Percentiles rank a stretch among this genome's conserved stretches.
phyloP scores from a whole-genome alignment of 2,888 invertebrate species.

The Aphidius colemani region DNA sequence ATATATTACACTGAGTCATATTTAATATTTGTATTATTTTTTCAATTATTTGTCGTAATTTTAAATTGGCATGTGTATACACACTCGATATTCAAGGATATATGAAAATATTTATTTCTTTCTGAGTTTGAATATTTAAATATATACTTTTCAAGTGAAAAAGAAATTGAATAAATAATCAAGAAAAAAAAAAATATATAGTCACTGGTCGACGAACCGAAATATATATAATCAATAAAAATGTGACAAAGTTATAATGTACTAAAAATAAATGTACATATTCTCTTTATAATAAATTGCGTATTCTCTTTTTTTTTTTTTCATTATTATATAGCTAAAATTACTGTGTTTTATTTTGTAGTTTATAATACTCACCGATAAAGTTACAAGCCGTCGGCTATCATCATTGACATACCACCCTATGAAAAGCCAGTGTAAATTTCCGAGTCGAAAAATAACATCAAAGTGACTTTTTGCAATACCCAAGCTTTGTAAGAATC shows the following conservation, averaged over 20 bases:
- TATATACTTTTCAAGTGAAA: no score
- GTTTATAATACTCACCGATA: constrained; percentile 38
- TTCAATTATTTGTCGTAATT: no score
- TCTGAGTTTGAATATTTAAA: no score
- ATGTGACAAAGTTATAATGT: not conserved
- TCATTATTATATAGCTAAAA: not conserved
- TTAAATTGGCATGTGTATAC: no score
- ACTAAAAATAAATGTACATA: not conserved
- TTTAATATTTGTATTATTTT: not conserved
- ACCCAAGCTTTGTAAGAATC: not conserved
- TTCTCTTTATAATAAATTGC: not conserved
- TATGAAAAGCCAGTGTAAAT: constrained; percentile 6
- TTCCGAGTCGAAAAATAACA: not conserved
- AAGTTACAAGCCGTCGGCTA: constrained; percentile 41
- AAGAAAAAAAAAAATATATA: not conserved
- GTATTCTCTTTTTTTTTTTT: constrained; percentile 3
- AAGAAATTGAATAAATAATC: not conserved
- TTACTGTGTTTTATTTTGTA: constrained; percentile 12
- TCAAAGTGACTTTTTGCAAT: not conserved
- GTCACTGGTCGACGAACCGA: not conserved
- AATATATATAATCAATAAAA: not conserved
- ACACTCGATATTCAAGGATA: no score
- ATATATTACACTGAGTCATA: not conserved
- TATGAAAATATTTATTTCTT: no score
- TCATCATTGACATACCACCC: constrained; percentile 33